Evolutionary conservation across 2,888 invertebrate species (phyloP).

Genomic region (Autographa pulchrina): DNA sequence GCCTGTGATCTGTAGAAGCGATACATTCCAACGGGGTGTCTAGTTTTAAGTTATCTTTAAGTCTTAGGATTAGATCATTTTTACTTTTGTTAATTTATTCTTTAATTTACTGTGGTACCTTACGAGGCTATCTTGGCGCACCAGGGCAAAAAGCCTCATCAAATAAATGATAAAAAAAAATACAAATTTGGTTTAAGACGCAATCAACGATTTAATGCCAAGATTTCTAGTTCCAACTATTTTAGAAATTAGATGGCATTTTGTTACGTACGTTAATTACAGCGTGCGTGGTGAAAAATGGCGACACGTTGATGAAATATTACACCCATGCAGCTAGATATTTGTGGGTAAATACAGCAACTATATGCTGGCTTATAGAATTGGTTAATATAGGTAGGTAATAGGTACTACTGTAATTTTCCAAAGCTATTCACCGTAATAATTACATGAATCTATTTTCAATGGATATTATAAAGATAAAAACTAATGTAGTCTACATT

Average conservation of each 20-base stretch:
- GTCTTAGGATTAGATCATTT: no score
- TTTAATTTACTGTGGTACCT: no score
- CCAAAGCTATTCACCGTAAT: neutral
- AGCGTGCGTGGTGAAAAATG: neutral
- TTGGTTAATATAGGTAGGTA: neutral
- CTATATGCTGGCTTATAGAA: slow-evolving; percentile 13
- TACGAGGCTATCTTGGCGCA: no score
- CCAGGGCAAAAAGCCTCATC: no score
- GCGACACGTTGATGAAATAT: neutral
- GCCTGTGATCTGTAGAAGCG: no score
- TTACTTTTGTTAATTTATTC: no score
- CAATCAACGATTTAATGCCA: slow-evolving; percentile 6
- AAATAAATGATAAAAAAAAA: no score
- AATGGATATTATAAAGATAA: slow-evolving; percentile 15
- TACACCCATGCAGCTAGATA: slow-evolving; percentile 23
- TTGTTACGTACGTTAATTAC: neutral
- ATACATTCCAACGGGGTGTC: no score
- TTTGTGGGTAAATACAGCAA: slow-evolving; percentile 20
- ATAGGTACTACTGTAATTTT: neutral
- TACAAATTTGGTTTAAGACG: no score
- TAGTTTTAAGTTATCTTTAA: no score
- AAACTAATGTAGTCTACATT: slow-evolving; percentile 14
- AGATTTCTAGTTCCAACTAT: neutral
- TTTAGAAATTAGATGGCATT: neutral
- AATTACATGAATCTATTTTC: slow-evolving; percentile 13